Base-by-base conservation (phyloP, 1,140 invertebrate genomes). In the Bombus fervidus region DNA sequence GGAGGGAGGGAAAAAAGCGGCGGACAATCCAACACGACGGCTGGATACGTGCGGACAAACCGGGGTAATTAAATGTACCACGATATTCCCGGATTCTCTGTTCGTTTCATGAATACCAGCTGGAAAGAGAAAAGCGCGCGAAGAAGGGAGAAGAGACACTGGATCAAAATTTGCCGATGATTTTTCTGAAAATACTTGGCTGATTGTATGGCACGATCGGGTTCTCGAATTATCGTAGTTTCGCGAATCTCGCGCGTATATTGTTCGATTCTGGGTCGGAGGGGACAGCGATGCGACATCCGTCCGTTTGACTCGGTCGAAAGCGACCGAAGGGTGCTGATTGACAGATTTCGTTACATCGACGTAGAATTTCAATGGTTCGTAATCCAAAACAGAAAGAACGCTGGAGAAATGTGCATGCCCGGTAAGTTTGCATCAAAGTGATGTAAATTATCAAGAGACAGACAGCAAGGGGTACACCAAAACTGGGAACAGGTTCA, bases 1-100 rank as follows among this genome's bases (percentile, higher is more conserved):
- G 39, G 25, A 8, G 53, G 10, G 39, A 28, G 37, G 34, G 53
- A 79, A 85, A 87, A 89, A 87, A 80, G 81, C 80, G 39, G 57
- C 22, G 73, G 84, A 89, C 85, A 86, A 89, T 83, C 71, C 37
- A 59, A 64, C 78, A 41, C 28, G 47, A 75, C 66, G 77, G 64
- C 59, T 79, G 78, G 81, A 89, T 86, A 77, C 37, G 62, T 43
- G 8, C 53, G 77, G 81, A 90, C 86, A 89, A 89, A 85, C 75
- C 73, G 59, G n/a, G 25, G 85, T 90, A 90, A 90, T 90, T 90
- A 90, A 90, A 90, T 89, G 78, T 83, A 85, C 53, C 69, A 28
- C 62, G 62, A 59, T 86, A 86, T 75, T 81, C 37, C 31, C 47
- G 53, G 59, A 57, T 72, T 39, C 25, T 47, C 53, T 34, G 39